phyloP scores from a whole-genome alignment of 2,113 vertebrate genomes.

The Ceyx cyanopectus region DNA sequence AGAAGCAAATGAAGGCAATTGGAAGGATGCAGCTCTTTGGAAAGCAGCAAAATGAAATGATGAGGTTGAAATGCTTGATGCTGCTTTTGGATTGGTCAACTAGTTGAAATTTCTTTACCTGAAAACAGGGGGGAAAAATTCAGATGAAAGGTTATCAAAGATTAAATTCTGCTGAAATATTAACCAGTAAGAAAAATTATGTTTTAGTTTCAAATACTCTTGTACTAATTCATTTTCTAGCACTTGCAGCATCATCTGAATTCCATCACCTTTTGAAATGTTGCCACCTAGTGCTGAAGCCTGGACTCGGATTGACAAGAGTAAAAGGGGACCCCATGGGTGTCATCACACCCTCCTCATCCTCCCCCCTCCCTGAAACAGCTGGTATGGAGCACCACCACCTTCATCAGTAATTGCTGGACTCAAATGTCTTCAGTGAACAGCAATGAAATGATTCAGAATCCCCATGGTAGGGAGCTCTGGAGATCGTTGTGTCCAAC shows the following conservation, averaged over 20 bases:
- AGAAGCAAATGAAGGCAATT: background rate
- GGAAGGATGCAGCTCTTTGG: background rate
- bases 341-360: rapidly evolving
- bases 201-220: background rate
- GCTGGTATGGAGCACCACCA: too few species aligned
- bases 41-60: background rate
- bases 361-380: background rate
- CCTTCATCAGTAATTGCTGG: too few species aligned
- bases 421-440: too few species aligned
- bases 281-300: conserved; percentile 41
- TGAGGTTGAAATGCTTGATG: background rate
- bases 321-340: background rate
- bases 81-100: background rate
- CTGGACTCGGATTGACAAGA: background rate
- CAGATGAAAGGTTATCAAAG: background rate
- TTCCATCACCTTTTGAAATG: background rate
- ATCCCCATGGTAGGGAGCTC: too few species aligned
- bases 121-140: background rate
- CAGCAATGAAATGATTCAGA: too few species aligned
- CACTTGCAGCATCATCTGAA: background rate
- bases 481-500: too few species aligned
- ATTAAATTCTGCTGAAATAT: background rate
- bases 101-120: background rate
- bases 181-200: background rate
- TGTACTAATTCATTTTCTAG: background rate